phyloP scores from a whole-genome alignment of 2,113 vertebrate species.

The Notothenia rossii region DNA sequence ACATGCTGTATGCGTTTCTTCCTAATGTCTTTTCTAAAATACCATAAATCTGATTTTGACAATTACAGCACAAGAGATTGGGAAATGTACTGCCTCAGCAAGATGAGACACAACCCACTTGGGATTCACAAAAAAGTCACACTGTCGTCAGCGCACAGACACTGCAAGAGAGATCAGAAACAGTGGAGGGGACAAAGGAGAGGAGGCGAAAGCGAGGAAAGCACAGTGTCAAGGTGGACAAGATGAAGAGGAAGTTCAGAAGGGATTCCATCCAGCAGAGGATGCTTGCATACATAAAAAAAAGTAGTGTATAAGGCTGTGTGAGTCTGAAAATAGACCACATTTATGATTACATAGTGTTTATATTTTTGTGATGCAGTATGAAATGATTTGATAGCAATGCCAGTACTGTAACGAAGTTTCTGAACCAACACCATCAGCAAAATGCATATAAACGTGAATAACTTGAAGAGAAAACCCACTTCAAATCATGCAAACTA shows the following conservation, averaged over 20 bases:
- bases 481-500: too few species aligned
- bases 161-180: conserved; percentile 40
- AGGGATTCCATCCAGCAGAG: conserved; percentile 23
- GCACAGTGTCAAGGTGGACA: conserved; percentile 31
- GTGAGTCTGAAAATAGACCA: neutral
- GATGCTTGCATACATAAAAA: conserved; percentile 28
- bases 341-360: neutral
- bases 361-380: neutral
- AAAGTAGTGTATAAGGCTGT: conserved; percentile 14
- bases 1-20: conserved; percentile 63
- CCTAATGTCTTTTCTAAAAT: conserved; percentile 69
- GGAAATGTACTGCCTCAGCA: conserved; percentile 71
- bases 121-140: conserved; percentile 65
- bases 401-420: neutral
- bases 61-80: conserved; percentile 66
- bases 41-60: conserved; percentile 66
- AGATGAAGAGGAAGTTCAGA: conserved; percentile 30
- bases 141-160: conserved; percentile 46
- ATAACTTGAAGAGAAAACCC: too few species aligned
- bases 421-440: conserved; percentile 4
- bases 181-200: conserved; percentile 42
- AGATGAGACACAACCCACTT: conserved; percentile 43
- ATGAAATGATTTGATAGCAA: neutral
- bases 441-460: too few species aligned
- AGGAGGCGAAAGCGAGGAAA: conserved; percentile 26